Conservation (phyloP, 2,113 vertebrate genomes). For the Hemiprocne comata region DNA sequence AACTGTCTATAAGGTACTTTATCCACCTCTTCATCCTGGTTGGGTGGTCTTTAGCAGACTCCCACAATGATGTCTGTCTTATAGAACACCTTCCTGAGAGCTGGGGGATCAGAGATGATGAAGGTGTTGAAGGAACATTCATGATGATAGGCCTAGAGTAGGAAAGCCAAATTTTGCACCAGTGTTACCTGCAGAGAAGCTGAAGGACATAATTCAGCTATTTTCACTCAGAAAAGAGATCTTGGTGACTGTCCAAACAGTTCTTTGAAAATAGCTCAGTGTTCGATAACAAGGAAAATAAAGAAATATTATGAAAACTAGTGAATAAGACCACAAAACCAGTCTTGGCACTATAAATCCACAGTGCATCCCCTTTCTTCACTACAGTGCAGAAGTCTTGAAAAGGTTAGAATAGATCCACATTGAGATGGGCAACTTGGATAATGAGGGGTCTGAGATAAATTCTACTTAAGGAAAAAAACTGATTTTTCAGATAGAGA, state of each 20-base stretch:
- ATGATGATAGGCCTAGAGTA: neutral
- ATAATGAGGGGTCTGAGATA: neutral
- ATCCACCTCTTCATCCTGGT: too few species aligned
- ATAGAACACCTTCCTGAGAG: neutral
- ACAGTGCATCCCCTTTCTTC: neutral
- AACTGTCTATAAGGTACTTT: too few species aligned
- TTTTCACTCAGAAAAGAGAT: neutral
- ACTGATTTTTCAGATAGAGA: neutral
- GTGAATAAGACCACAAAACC: neutral
- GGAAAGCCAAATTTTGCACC: neutral
- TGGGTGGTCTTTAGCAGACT: too few species aligned
- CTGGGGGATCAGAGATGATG: neutral
- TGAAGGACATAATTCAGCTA: neutral
- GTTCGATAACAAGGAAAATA: neutral
- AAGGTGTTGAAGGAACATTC: neutral
- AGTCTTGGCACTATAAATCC: neutral
- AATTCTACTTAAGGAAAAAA: neutral
- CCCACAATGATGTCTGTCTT: too few species aligned
- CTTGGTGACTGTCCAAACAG: neutral
- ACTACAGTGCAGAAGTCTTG: neutral
- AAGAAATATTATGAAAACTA: neutral
- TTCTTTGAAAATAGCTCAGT: neutral
- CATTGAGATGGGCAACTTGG: neutral
- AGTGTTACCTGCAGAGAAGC: neutral
- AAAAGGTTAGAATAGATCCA: neutral